These are phyloP conservation scores for Drosophila limbata DNA, from an alignment of 2,888 invertebrate genomes.

Conservation along the genomic window DNA sequence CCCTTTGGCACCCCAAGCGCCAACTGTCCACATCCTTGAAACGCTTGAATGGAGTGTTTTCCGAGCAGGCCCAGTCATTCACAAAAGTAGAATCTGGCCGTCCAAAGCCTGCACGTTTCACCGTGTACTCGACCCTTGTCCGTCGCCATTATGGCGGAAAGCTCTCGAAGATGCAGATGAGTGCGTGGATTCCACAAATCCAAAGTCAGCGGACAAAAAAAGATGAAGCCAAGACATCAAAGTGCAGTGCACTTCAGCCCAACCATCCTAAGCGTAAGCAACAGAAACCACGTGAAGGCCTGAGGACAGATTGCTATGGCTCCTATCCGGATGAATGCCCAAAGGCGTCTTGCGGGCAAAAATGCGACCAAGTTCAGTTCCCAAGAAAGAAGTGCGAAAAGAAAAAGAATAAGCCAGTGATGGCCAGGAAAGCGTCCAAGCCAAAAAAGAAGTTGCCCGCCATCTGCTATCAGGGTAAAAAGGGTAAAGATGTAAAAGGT, in stretches of 20 bases:
- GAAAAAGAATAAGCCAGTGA: constrained; percentile 3
- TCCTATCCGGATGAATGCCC: constrained; percentile 4
- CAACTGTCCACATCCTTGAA: constrained; percentile 5
- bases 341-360: background rate
- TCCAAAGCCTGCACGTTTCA: constrained; percentile 25
- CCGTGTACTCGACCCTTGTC: constrained; percentile 33
- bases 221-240: constrained; percentile 8
- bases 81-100: background rate
- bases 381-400: constrained; percentile 57
- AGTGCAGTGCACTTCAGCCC: constrained; percentile 22
- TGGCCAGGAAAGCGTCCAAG: background rate
- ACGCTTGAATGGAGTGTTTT: background rate
- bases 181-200: background rate
- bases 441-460: constrained; percentile 35
- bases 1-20: constrained; percentile 17
- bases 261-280: constrained; percentile 35
- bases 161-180: constrained; percentile 14
- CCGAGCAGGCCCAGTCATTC: background rate
- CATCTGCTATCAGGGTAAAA: constrained; percentile 28
- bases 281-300: constrained; percentile 24
- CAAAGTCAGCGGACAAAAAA: constrained; percentile 29
- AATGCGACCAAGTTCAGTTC: background rate
- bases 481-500: constrained; percentile 35
- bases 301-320: constrained; percentile 54
- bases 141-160: constrained; percentile 53